Base-by-base conservation (phyloP, 2,888 invertebrate genomes). In the Urechis unicinctus region DNA sequence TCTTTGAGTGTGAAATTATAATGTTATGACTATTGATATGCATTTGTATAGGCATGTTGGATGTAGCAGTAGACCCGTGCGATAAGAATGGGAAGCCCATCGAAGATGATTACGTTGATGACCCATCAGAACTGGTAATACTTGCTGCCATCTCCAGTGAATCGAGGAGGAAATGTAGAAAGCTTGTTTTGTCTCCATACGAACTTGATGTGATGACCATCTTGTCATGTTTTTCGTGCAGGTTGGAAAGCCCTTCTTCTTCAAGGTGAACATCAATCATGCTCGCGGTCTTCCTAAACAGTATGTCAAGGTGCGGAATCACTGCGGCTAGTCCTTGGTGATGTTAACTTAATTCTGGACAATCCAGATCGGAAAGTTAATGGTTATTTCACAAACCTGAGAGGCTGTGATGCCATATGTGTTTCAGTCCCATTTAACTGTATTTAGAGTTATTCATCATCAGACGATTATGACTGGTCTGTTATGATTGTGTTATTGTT, bases 81-180 rank as follows among this genome's bases (percentile, higher is more conserved):
- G 74, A 77, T 28, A 66, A 69, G 5, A 66, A 75, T 6, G 81
- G 82, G 26, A 71, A 74, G 46, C 79, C 79, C 48, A 74, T 81
- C n/a, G 48, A 78, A 58, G 80, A 81, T 61, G 73, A 69, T 48
- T 82, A 79, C 68, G 78, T 81, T 6, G 82, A 83, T 55, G 74
- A 77, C 53, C 81, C 82, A 1, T 68, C 69, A 28, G 80, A 82
- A 63, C 63, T 82, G 66, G 77, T 72, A 59, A 58, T 60, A 60
- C 3, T 22, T 36, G 6, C 25, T 43, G n/a, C 43, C 36, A 50
- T 2, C 36, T 22, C n/a, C 26, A 28, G n/a, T n/a, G n/a, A n/a
- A n/a, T n/a, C n/a, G n/a, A n/a, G n/a, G n/a, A n/a, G n/a, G n/a
- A n/a, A n/a, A n/a, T n/a, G n/a, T n/a, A n/a, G n/a, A n/a, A n/a